phyloP scores from a whole-genome alignment of 2,113 vertebrate species.

The Oncorhynchus nerka region DNA sequence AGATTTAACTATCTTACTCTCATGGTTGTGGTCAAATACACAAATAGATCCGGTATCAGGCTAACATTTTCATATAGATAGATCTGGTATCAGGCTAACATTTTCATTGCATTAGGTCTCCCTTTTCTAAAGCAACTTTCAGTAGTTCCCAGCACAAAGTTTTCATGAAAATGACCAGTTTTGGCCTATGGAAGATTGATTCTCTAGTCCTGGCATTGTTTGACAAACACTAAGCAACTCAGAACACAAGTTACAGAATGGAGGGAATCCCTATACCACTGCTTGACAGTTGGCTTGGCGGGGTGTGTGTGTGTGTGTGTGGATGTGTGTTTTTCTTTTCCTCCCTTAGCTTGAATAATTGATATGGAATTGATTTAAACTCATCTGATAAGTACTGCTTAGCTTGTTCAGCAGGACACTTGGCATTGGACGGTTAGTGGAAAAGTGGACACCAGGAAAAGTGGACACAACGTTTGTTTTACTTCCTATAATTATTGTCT shows the following conservation, averaged over 20 bases:
- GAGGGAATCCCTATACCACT: conserved; percentile 38
- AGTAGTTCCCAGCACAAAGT: conserved; percentile 33
- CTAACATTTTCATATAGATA: too few species aligned
- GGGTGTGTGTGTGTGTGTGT: neutral
- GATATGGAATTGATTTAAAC: conserved; percentile 52
- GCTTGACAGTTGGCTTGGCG: conserved; percentile 33
- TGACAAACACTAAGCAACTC: neutral
- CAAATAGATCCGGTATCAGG: too few species aligned
- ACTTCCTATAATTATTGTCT: conserved; percentile 51
- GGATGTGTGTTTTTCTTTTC: neutral
- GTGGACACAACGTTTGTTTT: conserved; percentile 33
- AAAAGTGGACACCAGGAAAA: neutral
- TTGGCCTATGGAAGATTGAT: conserved; percentile 25
- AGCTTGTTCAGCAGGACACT: neutral
- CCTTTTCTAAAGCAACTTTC: conserved; percentile 9
- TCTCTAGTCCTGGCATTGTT: neutral
- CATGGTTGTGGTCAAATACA: too few species aligned
- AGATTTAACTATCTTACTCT: too few species aligned
- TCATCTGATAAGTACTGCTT: conserved; percentile 19
- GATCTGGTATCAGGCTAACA: too few species aligned
- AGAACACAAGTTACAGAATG: conserved; percentile 9
- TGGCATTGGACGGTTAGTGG: neutral
- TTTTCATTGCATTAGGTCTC: neutral
- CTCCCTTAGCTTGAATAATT: conserved; percentile 48
- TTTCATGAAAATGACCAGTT: conserved; percentile 41